These are phyloP conservation scores for Zaprionus gabonicus DNA, from an alignment of 1,140 invertebrate genomes.

Conservation along the genomic window DNA sequence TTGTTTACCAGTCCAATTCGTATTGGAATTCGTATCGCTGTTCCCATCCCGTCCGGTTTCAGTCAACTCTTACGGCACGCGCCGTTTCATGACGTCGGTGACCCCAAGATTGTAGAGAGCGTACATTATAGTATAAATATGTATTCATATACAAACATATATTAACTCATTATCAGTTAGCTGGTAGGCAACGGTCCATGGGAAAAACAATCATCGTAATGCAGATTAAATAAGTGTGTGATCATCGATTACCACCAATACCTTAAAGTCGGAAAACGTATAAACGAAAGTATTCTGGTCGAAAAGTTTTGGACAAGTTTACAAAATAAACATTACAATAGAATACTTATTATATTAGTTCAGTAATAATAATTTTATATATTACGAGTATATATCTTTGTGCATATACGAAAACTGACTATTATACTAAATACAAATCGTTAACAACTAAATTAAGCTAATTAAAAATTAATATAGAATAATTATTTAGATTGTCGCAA, in stretches of 20 bases:
- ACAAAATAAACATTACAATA: too few relatives aligned
- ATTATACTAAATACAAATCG: too few relatives aligned
- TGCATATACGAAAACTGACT: too few relatives aligned
- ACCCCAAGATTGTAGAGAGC: conserved; percentile 3
- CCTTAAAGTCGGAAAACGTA: background rate
- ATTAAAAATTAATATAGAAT: too few relatives aligned
- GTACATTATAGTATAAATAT: background rate
- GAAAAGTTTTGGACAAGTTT: background rate
- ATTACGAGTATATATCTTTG: too few relatives aligned
- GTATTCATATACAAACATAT: conserved; percentile 4
- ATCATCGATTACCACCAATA: conserved; percentile 4
- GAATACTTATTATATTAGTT: too few relatives aligned
- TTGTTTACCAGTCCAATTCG: conserved; percentile 30
- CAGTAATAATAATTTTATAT: too few relatives aligned
- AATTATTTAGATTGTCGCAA: too few relatives aligned
- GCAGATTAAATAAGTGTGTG: background rate
- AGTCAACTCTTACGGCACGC: conserved; percentile 34
- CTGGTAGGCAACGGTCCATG: conserved; percentile 18
- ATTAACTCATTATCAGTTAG: conserved; percentile 26
- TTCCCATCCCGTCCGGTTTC: conserved; percentile 18
- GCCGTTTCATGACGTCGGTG: conserved; percentile 36
- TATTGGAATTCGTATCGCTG: conserved; percentile 15
- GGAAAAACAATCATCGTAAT: conserved; percentile 31
- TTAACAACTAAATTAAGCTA: too few relatives aligned
- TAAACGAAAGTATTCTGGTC: background rate